Conservation (phyloP, 1,140 invertebrate genomes). For the Psilanteris sp. region DNA sequence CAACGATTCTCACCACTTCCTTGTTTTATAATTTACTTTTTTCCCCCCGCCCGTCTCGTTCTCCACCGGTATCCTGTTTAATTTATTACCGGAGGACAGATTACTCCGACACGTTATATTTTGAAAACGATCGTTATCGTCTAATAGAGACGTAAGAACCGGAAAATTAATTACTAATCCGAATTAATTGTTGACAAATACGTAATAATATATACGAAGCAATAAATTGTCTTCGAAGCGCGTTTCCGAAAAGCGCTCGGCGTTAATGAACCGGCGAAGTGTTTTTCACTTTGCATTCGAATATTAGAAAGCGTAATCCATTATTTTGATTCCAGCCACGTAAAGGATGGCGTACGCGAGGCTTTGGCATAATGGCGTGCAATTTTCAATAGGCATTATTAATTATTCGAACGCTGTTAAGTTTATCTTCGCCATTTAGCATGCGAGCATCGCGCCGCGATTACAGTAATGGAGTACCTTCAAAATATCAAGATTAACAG, state of each 20-base stretch:
- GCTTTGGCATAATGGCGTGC: neutral
- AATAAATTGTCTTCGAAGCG: too few relatives aligned
- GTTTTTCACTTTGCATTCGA: too few relatives aligned
- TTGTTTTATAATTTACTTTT: too few relatives aligned
- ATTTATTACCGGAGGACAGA: constrained; percentile 9
- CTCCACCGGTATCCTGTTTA: neutral
- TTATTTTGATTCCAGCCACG: too few relatives aligned
- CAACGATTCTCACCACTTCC: too few relatives aligned
- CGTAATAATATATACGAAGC: neutral
- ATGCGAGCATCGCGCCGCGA: constrained; percentile 17
- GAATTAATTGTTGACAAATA: constrained; percentile 18
- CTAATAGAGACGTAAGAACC: constrained; percentile 16
- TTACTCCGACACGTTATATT: neutral
- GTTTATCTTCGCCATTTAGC: constrained; percentile 36
- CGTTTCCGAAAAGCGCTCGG: too few relatives aligned
- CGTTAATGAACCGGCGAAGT: too few relatives aligned
- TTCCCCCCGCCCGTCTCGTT: neutral
- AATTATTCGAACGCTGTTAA: constrained; percentile 16
- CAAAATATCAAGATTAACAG: constrained; percentile 40
- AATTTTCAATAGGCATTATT: constrained; percentile 18
- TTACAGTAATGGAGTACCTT: constrained; percentile 32
- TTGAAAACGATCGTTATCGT: constrained; percentile 4
- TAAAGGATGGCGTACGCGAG: too few relatives aligned
- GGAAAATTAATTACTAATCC: constrained; percentile 21
- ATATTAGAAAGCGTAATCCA: constrained; percentile 20